These are phyloP conservation scores for Brachionus paranguensis DNA, from an alignment of 1,140 invertebrate genomes.

Conservation along the genomic window DNA sequence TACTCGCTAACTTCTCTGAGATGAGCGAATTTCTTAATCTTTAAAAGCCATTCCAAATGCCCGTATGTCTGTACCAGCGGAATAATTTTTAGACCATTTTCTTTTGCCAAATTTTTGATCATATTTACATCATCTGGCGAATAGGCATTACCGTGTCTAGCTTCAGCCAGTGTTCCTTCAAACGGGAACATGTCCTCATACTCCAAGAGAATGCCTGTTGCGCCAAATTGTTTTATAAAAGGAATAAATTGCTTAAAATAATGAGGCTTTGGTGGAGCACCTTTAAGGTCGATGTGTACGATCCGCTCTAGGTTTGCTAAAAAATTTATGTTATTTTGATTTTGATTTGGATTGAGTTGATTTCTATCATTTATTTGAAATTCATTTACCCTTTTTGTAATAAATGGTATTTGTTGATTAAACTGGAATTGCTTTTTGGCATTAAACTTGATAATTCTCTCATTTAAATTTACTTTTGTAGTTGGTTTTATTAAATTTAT, in stretches of 20 bases:
- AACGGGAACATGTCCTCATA: slow-evolving; percentile 41
- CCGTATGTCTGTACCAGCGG: slow-evolving; percentile 40
- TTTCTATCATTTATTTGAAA: neutral
- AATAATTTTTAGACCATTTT: slow-evolving; percentile 36
- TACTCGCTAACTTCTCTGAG: slow-evolving; percentile 29
- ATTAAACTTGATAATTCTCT: neutral
- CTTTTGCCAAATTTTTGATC: slow-evolving; percentile 30
- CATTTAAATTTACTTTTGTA: neutral
- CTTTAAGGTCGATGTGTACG: slow-evolving; percentile 39
- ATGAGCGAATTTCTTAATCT: slow-evolving; percentile 25
- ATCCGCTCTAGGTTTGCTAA: neutral
- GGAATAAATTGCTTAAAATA: slow-evolving; percentile 20
- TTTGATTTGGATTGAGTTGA: neutral
- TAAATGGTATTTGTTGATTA: neutral
- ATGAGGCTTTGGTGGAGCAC: slow-evolving; percentile 1
- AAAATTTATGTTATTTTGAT: neutral
- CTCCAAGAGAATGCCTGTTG: slow-evolving; percentile 39
- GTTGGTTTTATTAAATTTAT: neutral
- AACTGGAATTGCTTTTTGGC: neutral
- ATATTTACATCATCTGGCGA: slow-evolving; percentile 1
- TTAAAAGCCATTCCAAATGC: slow-evolving; percentile 39
- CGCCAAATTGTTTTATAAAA: slow-evolving; percentile 37
- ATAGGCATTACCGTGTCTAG: slow-evolving; percentile 22
- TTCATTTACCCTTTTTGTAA: neutral
- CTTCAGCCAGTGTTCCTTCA: neutral